Percentiles rank a stretch among this genome's conserved stretches.
Conservation (phyloP, 2,113 vertebrate genomes). For the Cisticola juncidis region DNA sequence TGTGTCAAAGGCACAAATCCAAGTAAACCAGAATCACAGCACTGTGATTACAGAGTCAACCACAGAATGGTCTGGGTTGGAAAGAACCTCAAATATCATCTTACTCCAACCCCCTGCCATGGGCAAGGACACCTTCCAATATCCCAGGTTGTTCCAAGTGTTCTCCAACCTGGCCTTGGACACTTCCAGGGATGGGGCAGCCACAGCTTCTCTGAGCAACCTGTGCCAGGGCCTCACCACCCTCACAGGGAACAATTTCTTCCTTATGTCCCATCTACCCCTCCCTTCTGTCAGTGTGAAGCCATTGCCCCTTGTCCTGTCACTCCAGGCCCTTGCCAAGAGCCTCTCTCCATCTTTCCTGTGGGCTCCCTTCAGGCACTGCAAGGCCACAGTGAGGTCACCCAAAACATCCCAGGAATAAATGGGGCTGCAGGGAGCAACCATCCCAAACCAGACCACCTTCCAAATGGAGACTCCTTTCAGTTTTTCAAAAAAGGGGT, state of each 20-base stretch:
- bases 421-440: neutral
- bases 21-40: neutral
- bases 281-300: neutral
- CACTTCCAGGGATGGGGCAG: neutral
- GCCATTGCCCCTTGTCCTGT: neutral
- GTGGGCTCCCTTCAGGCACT: neutral
- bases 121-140: neutral
- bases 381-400: neutral
- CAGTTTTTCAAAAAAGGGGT: neutral
- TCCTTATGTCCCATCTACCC: no score
- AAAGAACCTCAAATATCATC: neutral
- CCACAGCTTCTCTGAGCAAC: neutral
- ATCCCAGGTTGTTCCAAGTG: rapidly evolving
- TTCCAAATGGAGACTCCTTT: neutral
- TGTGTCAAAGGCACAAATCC: neutral
- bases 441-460: neutral
- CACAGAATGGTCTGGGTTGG: neutral
- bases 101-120: neutral
- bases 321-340: neutral
- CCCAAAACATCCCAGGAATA: rapidly evolving
- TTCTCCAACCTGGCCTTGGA: neutral
- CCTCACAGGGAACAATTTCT: neutral
- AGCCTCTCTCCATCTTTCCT: neutral
- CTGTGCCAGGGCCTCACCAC: neutral
- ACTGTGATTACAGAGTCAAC: neutral